These are phyloP conservation scores for Myripristis jacobus DNA, from an alignment of 2,797 vertebrate genomes.

Conservation along the genomic window DNA sequence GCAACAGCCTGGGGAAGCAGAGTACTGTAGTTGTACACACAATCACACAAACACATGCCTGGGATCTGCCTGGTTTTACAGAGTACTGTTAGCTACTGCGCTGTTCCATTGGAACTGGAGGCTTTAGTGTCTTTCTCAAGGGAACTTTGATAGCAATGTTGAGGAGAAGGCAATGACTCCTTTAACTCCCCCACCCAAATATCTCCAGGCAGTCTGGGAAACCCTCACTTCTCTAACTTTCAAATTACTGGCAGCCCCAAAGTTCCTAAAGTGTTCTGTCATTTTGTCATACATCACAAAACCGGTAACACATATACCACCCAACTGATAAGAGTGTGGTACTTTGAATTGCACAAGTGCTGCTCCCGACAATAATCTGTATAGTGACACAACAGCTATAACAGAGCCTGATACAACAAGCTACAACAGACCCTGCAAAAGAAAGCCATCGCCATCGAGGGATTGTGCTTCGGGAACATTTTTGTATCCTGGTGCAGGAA, in stretches of 20 bases:
- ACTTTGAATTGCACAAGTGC: slow-evolving; percentile 5
- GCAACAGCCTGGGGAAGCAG: background rate
- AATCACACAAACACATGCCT: background rate
- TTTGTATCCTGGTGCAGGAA: slow-evolving; percentile 62
- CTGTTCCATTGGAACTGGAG: no score
- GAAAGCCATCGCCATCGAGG: slow-evolving; percentile 30
- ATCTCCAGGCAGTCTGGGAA: slow-evolving; percentile 11
- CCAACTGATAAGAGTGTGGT: background rate
- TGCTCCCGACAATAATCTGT: slow-evolving; percentile 33
- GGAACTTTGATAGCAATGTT: background rate
- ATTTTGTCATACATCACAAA: slow-evolving; percentile 15
- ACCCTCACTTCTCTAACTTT: background rate
- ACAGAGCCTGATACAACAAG: slow-evolving; percentile 31
- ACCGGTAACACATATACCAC: slow-evolving; percentile 20
- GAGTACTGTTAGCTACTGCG: background rate
- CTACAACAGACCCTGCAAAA: slow-evolving; percentile 41
- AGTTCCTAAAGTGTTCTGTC: slow-evolving; percentile 20
- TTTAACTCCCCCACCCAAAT: slow-evolving; percentile 20
- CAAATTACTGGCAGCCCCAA: background rate
- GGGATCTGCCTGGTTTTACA: background rate
- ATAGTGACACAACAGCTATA: slow-evolving; percentile 37
- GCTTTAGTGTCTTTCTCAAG: background rate
- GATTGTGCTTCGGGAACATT: slow-evolving; percentile 53
- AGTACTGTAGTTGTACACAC: background rate
- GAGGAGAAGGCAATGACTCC: background rate